These are phyloP conservation scores for Alligator mississippiensis DNA, from an alignment of 2,113 vertebrate genomes.

Conservation along the genomic window DNA sequence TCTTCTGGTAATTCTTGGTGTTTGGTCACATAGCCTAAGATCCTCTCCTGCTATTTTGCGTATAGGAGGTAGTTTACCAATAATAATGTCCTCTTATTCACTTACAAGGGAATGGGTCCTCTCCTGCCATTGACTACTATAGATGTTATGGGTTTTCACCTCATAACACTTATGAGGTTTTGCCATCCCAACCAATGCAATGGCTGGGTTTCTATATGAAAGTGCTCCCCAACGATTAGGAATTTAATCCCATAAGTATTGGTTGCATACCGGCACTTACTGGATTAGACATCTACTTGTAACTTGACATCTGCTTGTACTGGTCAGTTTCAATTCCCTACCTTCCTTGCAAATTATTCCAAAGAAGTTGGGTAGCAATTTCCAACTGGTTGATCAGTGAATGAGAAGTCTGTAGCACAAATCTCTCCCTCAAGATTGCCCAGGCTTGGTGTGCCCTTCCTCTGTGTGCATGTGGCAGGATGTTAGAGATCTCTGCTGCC, in stretches of 20 bases:
- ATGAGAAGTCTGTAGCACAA: neutral
- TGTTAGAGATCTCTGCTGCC: neutral
- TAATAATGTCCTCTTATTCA: neutral
- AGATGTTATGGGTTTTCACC: neutral
- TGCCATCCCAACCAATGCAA: neutral
- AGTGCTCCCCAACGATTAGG: conserved; percentile 16
- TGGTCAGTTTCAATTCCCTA: conserved; percentile 35
- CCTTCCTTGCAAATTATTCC: neutral
- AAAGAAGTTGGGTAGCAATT: neutral
- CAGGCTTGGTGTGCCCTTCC: neutral
- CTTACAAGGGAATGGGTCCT: rapidly evolving
- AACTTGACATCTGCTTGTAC: neutral
- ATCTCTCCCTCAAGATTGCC: neutral
- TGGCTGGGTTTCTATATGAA: conserved; percentile 8
- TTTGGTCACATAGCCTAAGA: conserved; percentile 28
- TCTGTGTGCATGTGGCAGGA: neutral
- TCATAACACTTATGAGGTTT: conserved; percentile 1
- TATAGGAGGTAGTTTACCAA: conserved; percentile 40
- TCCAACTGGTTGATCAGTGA: neutral
- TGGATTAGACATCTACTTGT: conserved; percentile 10
- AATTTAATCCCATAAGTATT: neutral
- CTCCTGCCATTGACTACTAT: conserved; percentile 31
- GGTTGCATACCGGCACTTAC: neutral
- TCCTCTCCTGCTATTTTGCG: conserved; percentile 2
- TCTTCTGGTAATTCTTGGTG: neutral